These are phyloP conservation scores for Ursus arctos DNA, from an alignment of 2,113 vertebrate genomes.

Conservation along the genomic window DNA sequence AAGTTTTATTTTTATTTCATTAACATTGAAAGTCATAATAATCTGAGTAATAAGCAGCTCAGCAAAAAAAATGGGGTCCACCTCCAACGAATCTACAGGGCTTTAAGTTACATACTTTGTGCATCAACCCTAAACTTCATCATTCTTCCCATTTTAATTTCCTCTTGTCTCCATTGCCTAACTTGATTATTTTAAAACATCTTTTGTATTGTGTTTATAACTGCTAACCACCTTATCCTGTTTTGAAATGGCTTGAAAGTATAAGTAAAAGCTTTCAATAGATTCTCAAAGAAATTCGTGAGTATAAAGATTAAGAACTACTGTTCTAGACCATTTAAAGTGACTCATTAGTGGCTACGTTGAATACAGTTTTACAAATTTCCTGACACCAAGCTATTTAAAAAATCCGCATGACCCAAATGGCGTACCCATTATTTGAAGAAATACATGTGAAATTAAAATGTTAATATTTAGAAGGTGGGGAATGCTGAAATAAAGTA, in stretches of 20 bases:
- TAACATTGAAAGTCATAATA: slow-evolving; percentile 3
- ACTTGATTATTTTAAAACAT: neutral
- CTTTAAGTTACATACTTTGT: neutral
- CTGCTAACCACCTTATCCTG: neutral
- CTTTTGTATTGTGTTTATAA: neutral
- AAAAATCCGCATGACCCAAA: neutral
- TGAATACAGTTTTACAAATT: slow-evolving; percentile 42
- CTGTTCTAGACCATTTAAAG: neutral
- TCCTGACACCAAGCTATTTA: neutral
- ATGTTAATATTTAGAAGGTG: slow-evolving; percentile 10
- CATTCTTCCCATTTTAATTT: neutral
- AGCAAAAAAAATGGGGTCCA: neutral
- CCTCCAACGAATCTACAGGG: neutral
- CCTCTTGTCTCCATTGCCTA: neutral
- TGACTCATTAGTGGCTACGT: neutral
- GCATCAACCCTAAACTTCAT: neutral
- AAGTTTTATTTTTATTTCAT: slow-evolving; percentile 52
- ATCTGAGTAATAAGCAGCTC: neutral
- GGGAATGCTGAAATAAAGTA: neutral
- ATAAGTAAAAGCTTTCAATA: slow-evolving; percentile 21
- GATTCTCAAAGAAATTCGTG: neutral
- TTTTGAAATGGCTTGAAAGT: neutral
- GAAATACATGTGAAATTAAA: slow-evolving; percentile 46
- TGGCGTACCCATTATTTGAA: slow-evolving; percentile 21
- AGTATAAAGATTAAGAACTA: neutral